Evolutionary conservation across 2,888 invertebrate species (phyloP).

Genomic region (Caenorhabditis parvicauda): DNA sequence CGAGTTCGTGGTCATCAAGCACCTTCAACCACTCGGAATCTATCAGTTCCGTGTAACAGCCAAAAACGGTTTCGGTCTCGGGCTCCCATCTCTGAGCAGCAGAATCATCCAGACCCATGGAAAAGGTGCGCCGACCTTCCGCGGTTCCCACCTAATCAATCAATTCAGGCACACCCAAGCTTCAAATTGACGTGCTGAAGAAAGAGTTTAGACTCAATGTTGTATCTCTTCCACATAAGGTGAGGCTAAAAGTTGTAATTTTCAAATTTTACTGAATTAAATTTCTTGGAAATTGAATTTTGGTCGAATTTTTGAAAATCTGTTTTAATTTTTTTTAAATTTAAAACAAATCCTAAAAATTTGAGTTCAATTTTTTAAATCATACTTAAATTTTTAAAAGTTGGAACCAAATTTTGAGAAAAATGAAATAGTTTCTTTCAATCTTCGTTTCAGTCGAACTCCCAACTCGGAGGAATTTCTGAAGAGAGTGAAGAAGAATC

Average conservation of each 20-base stretch:
- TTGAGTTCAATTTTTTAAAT: no score
- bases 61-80: slow-evolving; percentile 87
- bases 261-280: no score
- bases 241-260: neutral
- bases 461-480: slow-evolving; percentile 35
- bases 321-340: no score
- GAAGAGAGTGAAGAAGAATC: slow-evolving; percentile 45
- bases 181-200: slow-evolving; percentile 69
- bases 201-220: slow-evolving; percentile 39
- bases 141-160: neutral
- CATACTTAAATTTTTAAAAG: neutral
- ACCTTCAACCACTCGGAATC: slow-evolving; percentile 76
- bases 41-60: slow-evolving; percentile 81
- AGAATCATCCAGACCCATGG: slow-evolving; percentile 62
- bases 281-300: no score
- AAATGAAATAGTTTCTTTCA: neutral
- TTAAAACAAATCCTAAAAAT: no score
- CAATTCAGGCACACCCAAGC: slow-evolving; percentile 73
- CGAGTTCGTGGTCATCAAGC: slow-evolving; percentile 82
- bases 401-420: no score
- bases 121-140: slow-evolving; percentile 31
- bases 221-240: slow-evolving; percentile 37
- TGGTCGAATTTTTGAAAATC: no score
- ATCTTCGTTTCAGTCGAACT: no score
- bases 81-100: slow-evolving; percentile 79